Base-by-base conservation (phyloP, 2,113 vertebrate species). In the Brachionichthys hirsutus region DNA sequence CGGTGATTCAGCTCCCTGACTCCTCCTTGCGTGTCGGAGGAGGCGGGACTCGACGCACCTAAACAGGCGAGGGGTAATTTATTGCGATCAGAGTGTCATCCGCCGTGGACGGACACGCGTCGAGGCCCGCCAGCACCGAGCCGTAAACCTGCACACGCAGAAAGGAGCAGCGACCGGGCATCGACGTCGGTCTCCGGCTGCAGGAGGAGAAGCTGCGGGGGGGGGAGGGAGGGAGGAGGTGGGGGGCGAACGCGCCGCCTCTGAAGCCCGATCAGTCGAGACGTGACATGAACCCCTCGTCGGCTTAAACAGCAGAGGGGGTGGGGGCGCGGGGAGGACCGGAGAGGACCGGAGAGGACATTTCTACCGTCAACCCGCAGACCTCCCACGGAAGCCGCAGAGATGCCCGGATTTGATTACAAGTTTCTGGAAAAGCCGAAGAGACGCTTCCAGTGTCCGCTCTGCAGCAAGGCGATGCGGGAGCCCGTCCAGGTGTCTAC, bases 401-500 rank as follows among this genome's bases (percentile, higher is more conserved):
- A 85, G 76, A 97, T 98, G 96, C 96, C 96, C 55, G 96, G 96
- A 64, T 98, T 94, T 90, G 95, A 97, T 83, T 98, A 98, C 91
- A 98, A 97, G 91, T 97, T 98, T 82, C 93, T 98, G 90, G 95
- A 98, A 88, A 95, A 96, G 89, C 95, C 95, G 61, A 94, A 96
- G 90, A 90, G 95, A 73, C 93, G 96, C 50, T 93, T 97, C 79
- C 92, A 95, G 85, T 98, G 96, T 87, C 96, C 96, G 49, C 92
- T 98, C 49, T 98, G 96, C 88, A 95, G 92, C 85, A 97, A 98
- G 71, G 94, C 96, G 73, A 97, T 98, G 96, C 92, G 95, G 56
- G 96, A 98, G 69, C 96, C 96, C 2, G 95, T 98, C 77, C 96
- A 96, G 75, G 96, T 98, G 70, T 98, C 96, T n/a, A 98, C 96